These are phyloP conservation scores for Tapera naevia DNA, from an alignment of 2,797 vertebrate genomes.

Conservation along the genomic window DNA sequence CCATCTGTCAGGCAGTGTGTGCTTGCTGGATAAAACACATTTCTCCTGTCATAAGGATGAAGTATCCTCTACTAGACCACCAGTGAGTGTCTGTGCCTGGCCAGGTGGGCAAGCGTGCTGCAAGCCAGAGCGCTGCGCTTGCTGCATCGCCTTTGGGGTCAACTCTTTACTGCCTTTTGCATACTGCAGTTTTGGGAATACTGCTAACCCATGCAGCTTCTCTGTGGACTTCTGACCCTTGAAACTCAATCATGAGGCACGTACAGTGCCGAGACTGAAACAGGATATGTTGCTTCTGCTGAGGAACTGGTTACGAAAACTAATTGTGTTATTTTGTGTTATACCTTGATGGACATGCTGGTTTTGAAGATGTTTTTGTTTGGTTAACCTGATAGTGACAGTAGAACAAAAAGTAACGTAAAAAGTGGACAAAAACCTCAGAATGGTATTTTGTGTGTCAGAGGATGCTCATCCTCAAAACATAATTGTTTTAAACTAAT, in stretches of 20 bases:
- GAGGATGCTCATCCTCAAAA: background rate
- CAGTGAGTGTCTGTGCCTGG: fast-evolving
- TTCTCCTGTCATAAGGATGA: background rate
- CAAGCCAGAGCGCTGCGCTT: background rate
- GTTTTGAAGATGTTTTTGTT: background rate
- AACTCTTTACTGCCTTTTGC: background rate
- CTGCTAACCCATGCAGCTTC: background rate
- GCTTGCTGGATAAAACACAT: background rate
- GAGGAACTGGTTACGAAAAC: background rate
- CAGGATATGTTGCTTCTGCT: background rate
- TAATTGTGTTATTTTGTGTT: background rate
- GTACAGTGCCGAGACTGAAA: background rate
- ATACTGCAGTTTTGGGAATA: background rate
- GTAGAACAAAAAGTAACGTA: background rate
- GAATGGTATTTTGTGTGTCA: background rate
- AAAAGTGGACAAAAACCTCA: background rate
- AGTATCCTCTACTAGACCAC: background rate
- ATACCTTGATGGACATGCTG: background rate
- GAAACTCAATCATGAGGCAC: background rate
- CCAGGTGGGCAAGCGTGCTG: background rate
- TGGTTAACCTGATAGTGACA: background rate
- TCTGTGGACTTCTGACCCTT: background rate
- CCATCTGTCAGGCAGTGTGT: background rate
- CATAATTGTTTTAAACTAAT: background rate
- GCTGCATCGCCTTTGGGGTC: background rate